Conservation (phyloP, 2,797 vertebrate genomes). For the Lithobates pipiens region DNA sequence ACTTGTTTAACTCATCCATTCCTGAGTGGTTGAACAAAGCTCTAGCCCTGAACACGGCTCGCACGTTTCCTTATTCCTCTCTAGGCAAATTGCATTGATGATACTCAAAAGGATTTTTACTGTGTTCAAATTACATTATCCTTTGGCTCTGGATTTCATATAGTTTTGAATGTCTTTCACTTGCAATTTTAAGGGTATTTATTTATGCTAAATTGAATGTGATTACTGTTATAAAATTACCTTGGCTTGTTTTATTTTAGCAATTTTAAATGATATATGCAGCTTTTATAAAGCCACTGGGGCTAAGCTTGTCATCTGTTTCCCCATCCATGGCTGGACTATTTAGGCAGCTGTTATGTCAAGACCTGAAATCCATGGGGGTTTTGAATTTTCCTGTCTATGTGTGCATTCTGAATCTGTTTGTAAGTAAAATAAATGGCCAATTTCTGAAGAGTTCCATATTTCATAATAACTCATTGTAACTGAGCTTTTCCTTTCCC, state of each 20-base stretch:
- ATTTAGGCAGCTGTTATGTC: not conserved
- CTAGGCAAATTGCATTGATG: slow-evolving; percentile 35
- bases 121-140: slow-evolving; percentile 29
- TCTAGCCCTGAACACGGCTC: not conserved
- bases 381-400: not conserved
- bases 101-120: slow-evolving; percentile 37
- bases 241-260: slow-evolving; percentile 18
- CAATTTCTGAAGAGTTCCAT: too few relatives aligned
- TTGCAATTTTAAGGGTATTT: slow-evolving; percentile 13
- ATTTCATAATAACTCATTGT: too few relatives aligned
- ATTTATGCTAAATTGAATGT: slow-evolving; percentile 39
- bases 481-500: too few relatives aligned
- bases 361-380: not conserved
- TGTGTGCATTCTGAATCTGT: too few relatives aligned
- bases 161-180: slow-evolving; percentile 25
- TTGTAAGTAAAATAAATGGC: too few relatives aligned
- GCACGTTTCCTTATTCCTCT: slow-evolving; percentile 6
- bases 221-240: slow-evolving; percentile 33
- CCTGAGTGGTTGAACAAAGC: slow-evolving; percentile 43
- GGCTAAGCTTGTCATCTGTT: not conserved
- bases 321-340: not conserved
- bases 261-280: slow-evolving; percentile 31
- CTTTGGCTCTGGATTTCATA: slow-evolving; percentile 17
- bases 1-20: slow-evolving; percentile 49
- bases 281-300: slow-evolving; percentile 6